phyloP scores from a whole-genome alignment of 1,140 invertebrate genomes.

The Formica exsecta region DNA sequence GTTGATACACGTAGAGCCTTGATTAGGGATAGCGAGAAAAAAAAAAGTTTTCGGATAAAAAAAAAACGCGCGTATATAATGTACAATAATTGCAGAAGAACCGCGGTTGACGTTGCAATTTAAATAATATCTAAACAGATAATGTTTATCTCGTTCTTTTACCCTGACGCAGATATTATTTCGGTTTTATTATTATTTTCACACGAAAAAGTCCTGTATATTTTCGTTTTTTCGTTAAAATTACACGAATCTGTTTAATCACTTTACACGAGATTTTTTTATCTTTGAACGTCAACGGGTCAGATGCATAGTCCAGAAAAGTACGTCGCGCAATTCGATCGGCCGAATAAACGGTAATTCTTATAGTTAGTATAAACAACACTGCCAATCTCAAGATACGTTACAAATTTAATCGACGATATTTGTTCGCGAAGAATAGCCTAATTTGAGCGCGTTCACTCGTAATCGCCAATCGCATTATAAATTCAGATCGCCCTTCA shows the following conservation, averaged over 20 bases:
- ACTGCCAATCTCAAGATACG: conserved; percentile 82
- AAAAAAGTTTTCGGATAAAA: conserved; percentile 19
- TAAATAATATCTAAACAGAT: background rate
- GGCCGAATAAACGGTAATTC: conserved; percentile 63
- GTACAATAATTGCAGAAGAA: conserved; percentile 56
- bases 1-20: conserved; percentile 77
- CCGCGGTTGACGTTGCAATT: conserved; percentile 40
- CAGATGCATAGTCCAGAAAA: conserved; percentile 51
- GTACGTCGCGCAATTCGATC: conserved; percentile 67
- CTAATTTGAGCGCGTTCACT: conserved; percentile 64
- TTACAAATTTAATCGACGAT: conserved; percentile 81
- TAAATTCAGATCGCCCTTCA: conserved; percentile 30
- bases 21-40: conserved; percentile 74
- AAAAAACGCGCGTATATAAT: conserved; percentile 51
- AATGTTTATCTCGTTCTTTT: background rate
- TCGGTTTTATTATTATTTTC: background rate
- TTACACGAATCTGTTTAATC: background rate
- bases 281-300: conserved; percentile 37
- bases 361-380: conserved; percentile 78
- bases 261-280: conserved; percentile 10
- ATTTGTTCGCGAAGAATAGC: conserved; percentile 61
- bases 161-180: background rate
- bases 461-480: conserved; percentile 51
- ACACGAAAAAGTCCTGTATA: background rate
- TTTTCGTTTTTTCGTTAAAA: conserved; percentile 2